Conservation (phyloP, 2,797 vertebrate genomes). For the Mastacembelus armatus region DNA sequence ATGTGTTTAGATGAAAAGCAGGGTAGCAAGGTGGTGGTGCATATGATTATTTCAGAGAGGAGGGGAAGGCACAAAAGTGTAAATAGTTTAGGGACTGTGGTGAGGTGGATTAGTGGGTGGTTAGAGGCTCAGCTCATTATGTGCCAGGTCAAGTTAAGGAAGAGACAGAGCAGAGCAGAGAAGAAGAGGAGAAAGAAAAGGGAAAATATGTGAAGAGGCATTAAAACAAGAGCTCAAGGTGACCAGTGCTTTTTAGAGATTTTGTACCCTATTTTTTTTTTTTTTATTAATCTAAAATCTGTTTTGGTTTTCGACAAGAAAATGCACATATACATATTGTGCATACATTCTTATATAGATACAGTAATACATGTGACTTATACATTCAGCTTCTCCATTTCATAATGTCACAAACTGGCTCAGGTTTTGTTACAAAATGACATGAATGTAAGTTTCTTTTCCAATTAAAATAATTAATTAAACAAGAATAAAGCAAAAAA, state of each 20-base stretch:
- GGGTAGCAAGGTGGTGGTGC: not conserved
- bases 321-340: not conserved
- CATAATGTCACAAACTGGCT: too few species aligned
- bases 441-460: too few species aligned
- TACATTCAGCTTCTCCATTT: slow-evolving; percentile 1
- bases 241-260: not conserved
- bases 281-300: not conserved
- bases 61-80: slow-evolving; percentile 20
- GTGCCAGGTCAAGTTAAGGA: slow-evolving; percentile 36
- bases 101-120: slow-evolving; percentile 44
- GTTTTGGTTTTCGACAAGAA: not conserved
- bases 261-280: not conserved
- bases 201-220: not conserved
- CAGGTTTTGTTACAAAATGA: too few species aligned
- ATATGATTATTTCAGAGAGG: slow-evolving; percentile 40
- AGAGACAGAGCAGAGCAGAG: not conserved
- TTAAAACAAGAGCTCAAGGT: not conserved
- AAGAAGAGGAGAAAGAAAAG: not conserved
- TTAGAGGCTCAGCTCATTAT: slow-evolving; percentile 21
- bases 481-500: too few species aligned
- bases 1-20: slow-evolving; percentile 29
- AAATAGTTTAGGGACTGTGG: slow-evolving; percentile 42
- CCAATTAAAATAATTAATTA: too few species aligned
- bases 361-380: too few species aligned
- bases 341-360: too few species aligned